A percentile compares a stretch with the other conserved stretches of the same genome.
These are phyloP conservation scores for Sesamia nonagrioides DNA, from an alignment of 1,140 invertebrate genomes.

Conservation along the genomic window DNA sequence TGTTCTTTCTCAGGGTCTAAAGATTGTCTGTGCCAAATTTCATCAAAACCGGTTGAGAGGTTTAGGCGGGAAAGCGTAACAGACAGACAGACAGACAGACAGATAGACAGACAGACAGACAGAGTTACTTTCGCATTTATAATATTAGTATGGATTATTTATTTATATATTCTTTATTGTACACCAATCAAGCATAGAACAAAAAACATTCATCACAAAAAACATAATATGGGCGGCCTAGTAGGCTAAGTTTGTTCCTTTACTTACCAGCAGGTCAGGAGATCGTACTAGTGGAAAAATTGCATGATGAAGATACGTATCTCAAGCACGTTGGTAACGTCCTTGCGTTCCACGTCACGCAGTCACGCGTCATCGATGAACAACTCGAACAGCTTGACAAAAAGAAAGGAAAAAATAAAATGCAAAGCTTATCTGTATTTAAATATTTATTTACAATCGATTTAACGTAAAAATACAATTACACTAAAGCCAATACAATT, in stretches of 20 bases:
- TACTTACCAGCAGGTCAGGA: constrained; percentile 97
- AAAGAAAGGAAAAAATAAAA: constrained; percentile 2
- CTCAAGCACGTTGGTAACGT: constrained; percentile 98
- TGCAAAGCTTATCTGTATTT: constrained; percentile 11
- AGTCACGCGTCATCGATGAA: constrained; percentile 98
- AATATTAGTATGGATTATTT: too few relatives aligned
- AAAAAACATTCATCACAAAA: too few relatives aligned
- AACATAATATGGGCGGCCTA: too few relatives aligned
- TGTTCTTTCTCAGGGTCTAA: too few relatives aligned
- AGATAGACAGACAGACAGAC: too few relatives aligned
- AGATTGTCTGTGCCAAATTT: too few relatives aligned
- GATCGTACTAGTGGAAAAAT: constrained; percentile 99
- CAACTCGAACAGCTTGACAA: constrained; percentile 98
- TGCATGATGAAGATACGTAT: constrained; percentile 99
- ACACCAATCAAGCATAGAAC: too few relatives aligned
- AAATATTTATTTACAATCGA: constrained; percentile 67
- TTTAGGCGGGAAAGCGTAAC: too few relatives aligned
- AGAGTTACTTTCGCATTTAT: too few relatives aligned
- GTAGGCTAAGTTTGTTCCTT: neutral
- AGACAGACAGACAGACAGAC: too few relatives aligned
- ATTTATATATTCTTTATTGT: too few relatives aligned
- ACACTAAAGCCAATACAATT: constrained; percentile 51
- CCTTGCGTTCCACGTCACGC: constrained; percentile 98
- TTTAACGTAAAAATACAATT: constrained; percentile 48
- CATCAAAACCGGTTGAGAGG: too few relatives aligned